Base-by-base conservation (phyloP, 2,113 vertebrate genomes). In the Corvus cornix region DNA sequence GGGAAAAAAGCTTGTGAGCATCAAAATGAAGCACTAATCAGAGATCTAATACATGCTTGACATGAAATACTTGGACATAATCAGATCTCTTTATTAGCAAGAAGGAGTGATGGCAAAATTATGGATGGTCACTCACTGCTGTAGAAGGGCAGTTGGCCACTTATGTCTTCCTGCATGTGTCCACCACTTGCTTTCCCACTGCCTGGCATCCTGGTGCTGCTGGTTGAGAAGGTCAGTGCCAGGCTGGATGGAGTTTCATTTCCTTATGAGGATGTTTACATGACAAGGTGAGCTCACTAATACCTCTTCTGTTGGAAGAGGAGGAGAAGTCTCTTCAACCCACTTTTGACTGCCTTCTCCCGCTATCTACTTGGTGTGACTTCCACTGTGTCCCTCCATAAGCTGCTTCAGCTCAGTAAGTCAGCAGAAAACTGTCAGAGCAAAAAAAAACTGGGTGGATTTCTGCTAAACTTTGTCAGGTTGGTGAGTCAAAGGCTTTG, bases 281-380 rank as follows among this genome's bases (percentile, higher is more conserved):
- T 52, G 33, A 20, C 20, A 30, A 48, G 13, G 9, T 59, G 33
- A 87, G 23, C 30, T 86, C 44, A 15, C 10, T 43, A 52, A 10
- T 76, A 43, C 21, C 53, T 44, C 2, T 56, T 53, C 51, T 62
- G 7, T 51, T 55, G 44, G 19, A 90, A 75, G 70, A 87, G 28
- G 56, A 88, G 19, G 7, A 24, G 8, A 56, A 5, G 15, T 67
- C 23, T 92, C 22, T 30, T 83, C 49, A 48, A 52, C 8, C 3
- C 6, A 12, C 28, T 86, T 87, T 10, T 59, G 18, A 19, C 37
- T 89, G 22, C 28, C 11, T 67, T 86, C 8, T 84, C 17, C 30
- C 28, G 3, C 59, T 28, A 1, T 19, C 13, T 55, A 0, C 14
- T 53, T 56, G 53, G 24, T 3, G 2, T 74, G 48, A 16, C 27